Base-by-base conservation (phyloP, 2,888 invertebrate species). In the Pammene aurita region DNA sequence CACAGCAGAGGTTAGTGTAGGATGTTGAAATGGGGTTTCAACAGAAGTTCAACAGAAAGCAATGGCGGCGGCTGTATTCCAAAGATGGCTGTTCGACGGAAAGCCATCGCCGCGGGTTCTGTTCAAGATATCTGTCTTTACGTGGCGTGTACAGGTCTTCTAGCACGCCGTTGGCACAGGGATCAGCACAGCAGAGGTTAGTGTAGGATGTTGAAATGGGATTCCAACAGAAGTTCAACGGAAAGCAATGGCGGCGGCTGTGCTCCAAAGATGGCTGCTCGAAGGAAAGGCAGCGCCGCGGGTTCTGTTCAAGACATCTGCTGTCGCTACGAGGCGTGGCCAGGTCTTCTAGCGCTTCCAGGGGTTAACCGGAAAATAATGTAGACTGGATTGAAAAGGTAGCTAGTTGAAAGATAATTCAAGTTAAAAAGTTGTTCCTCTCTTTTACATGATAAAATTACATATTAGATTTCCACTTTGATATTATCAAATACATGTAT, bases 191-290 rank as follows among this genome's bases (percentile, higher is more conserved):
- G 71, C 92, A 93, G 72, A 88, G 92, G 92, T 92, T 67, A 68
- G 16, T 26, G 26, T 26, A 26, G 26, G 26, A n/a, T n/a, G n/a
- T n/a, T n/a, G n/a, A n/a, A n/a, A n/a, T n/a, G n/a, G n/a, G n/a
- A n/a, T n/a, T 99, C 79, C 94, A 99, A 13, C 99, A 99, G 93
- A 99, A 99, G 93, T 99, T 98, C 90, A 99, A 99, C 93, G 99
- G 99, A 46, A 99, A 99, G 92, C 99, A 99, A 87, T 99, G 99
- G 99, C 94, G 99, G 72, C 94, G 99, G 79, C 94, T 99, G 73
- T 99, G 99, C 92, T 98, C 98, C 71, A 97, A 97, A 87, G 97
- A 97, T 80, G 97, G 97, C 67, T 99, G 99, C 90, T 96, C 96
- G 46, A 91, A 91, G 93, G 99, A 99, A 94, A 99, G 99, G 81